Evolutionary conservation across 2,888 invertebrate genomes (phyloP).

Genomic region (Athalia circularis): DNA sequence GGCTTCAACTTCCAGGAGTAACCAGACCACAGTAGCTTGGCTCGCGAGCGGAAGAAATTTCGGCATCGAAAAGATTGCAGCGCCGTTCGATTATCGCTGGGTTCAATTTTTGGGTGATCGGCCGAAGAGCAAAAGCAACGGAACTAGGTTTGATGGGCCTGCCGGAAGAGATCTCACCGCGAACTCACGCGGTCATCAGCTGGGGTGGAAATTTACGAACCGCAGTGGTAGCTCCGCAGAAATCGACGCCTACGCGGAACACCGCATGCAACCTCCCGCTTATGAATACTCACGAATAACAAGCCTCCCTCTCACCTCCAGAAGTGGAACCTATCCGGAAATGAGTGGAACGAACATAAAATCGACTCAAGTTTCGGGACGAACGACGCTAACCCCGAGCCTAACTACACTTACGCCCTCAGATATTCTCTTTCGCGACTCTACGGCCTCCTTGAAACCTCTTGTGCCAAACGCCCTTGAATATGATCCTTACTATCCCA

Average conservation of each 20-base stretch:
- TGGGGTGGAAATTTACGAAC: conserved; percentile 1
- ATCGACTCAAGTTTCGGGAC: conserved; percentile 61
- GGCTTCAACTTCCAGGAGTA: too few species aligned
- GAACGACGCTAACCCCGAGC: conserved; percentile 9
- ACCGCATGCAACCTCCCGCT: neutral
- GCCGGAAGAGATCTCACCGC: neutral
- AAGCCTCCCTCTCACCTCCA: conserved; percentile 45
- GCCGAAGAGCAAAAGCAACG: too few species aligned
- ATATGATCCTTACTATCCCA: conserved; percentile 68
- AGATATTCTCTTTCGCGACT: conserved; percentile 56
- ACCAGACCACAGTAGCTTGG: neutral
- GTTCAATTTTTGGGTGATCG: neutral
- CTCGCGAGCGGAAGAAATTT: neutral
- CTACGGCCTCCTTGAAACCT: conserved; percentile 60
- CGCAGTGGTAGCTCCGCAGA: neutral
- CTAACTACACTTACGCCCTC: neutral
- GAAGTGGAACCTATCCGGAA: conserved; percentile 58
- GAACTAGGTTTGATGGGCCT: neutral
- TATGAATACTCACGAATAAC: conserved; percentile 4
- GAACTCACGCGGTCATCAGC: conserved; percentile 3
- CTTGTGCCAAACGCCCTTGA: conserved; percentile 61
- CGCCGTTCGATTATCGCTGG: too few species aligned
- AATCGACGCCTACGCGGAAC: neutral
- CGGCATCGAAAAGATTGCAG: too few species aligned
- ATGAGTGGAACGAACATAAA: conserved; percentile 59